phyloP scores from a whole-genome alignment of 2,113 vertebrate genomes.

The Rallus limicola region DNA sequence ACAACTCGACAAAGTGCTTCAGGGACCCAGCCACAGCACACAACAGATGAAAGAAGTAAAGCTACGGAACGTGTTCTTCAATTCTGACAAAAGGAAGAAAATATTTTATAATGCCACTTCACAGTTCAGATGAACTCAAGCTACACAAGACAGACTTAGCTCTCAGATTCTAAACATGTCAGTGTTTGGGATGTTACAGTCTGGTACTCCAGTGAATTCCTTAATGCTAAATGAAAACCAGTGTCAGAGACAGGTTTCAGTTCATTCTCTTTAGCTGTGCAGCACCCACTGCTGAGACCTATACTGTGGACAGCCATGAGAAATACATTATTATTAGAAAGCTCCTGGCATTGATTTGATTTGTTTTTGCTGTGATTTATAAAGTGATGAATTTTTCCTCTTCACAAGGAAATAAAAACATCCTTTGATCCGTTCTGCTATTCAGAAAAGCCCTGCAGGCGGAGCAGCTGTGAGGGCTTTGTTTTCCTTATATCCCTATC shows the following conservation, averaged over 20 bases:
- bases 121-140: slow-evolving; percentile 17
- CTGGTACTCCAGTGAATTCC: neutral
- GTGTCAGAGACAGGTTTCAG: neutral
- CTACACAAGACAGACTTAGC: neutral
- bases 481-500: slow-evolving; percentile 40
- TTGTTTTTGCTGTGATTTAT: slow-evolving; percentile 50
- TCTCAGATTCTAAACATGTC: neutral
- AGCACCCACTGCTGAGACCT: neutral
- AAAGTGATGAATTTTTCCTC: slow-evolving; percentile 56
- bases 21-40: neutral
- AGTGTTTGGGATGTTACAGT: neutral
- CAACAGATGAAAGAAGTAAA: neutral
- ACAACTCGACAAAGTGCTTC: neutral
- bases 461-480: slow-evolving; percentile 44
- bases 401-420: slow-evolving; percentile 57
- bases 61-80: neutral
- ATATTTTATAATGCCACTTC: neutral
- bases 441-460: slow-evolving; percentile 53
- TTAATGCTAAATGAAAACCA: slow-evolving; percentile 10
- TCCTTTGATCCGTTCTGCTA: slow-evolving; percentile 51
- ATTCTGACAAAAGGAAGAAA: neutral
- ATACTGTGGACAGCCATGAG: neutral
- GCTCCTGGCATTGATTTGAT: slow-evolving; percentile 51
- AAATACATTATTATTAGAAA: slow-evolving; percentile 46
- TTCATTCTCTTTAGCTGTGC: neutral